phyloP scores from a whole-genome alignment of 2,888 invertebrate genomes.

The Spisula solida region DNA sequence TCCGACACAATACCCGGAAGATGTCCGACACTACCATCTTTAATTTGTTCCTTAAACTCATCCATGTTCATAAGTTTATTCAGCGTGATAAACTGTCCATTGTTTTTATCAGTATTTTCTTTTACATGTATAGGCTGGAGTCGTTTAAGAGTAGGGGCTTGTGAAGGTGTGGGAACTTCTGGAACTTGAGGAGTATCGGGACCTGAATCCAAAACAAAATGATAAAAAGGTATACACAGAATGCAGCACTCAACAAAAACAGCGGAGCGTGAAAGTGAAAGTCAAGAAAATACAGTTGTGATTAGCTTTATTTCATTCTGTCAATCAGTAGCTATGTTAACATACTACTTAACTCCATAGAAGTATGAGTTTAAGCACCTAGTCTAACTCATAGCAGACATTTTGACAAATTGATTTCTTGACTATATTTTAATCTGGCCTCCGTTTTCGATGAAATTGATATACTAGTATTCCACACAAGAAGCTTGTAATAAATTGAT shows the following conservation, averaged over 20 bases:
- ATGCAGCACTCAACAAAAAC: no score
- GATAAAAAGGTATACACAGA: not conserved
- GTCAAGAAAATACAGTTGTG: not conserved
- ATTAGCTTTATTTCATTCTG: no score
- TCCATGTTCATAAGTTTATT: slow-evolving; percentile 18
- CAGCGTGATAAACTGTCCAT: slow-evolving; percentile 14
- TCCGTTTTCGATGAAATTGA: no score
- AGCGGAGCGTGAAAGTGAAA: no score
- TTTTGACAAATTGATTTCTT: no score
- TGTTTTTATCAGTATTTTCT: not conserved
- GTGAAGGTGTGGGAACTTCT: slow-evolving; percentile 1
- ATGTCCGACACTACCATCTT: not conserved
- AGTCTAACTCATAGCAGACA: no score
- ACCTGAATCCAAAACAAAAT: slow-evolving; percentile 1
- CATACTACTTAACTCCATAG: no score
- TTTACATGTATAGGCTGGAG: not conserved
- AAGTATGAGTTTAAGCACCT: no score
- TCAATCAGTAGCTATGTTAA: no score
- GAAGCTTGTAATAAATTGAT: no score
- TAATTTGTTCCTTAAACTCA: slow-evolving; percentile 1
- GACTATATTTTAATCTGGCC: no score
- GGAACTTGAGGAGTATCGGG: slow-evolving; percentile 45
- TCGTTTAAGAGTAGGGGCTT: not conserved
- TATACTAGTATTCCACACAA: no score
- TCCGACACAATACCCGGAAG: not conserved